phyloP scores from a whole-genome alignment of 92 coral and sea anemone genomes.

The Meandrina meandrites region DNA sequence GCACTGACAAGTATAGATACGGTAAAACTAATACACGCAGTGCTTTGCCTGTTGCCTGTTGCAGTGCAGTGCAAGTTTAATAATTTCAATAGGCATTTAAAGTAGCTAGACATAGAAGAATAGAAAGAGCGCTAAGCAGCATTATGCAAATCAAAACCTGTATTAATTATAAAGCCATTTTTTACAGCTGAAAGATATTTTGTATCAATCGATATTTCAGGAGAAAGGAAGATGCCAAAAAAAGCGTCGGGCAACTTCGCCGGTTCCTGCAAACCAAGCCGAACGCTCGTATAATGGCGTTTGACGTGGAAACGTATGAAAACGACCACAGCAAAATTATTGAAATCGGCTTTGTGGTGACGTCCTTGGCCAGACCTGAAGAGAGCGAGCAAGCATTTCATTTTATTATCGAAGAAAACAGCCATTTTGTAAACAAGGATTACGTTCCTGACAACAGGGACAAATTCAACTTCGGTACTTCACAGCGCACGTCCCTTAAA shows the following conservation, averaged over 20 bases:
- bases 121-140: too few relatives aligned
- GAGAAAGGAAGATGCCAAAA: neutral
- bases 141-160: too few relatives aligned
- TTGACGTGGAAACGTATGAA: conserved; percentile 71
- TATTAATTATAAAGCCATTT: too few relatives aligned
- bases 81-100: too few relatives aligned
- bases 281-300: conserved; percentile 49
- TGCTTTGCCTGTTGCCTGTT: too few relatives aligned
- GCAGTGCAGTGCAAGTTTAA: too few relatives aligned
- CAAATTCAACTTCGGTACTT: conserved; percentile 47
- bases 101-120: too few relatives aligned
- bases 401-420: conserved; percentile 56
- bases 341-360: conserved; percentile 66
- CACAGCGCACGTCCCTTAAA: conserved; percentile 57
- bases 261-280: conserved; percentile 9
- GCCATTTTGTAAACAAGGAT: conserved; percentile 46
- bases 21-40: too few relatives aligned
- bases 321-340: conserved; percentile 57
- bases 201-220: neutral
- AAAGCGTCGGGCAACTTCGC: neutral
- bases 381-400: conserved; percentile 42
- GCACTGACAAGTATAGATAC: too few relatives aligned
- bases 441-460: conserved; percentile 54
- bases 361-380: conserved; percentile 17
- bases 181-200: neutral